phyloP scores from a whole-genome alignment of 2,888 invertebrate genomes.

The Bombylius discolor region DNA sequence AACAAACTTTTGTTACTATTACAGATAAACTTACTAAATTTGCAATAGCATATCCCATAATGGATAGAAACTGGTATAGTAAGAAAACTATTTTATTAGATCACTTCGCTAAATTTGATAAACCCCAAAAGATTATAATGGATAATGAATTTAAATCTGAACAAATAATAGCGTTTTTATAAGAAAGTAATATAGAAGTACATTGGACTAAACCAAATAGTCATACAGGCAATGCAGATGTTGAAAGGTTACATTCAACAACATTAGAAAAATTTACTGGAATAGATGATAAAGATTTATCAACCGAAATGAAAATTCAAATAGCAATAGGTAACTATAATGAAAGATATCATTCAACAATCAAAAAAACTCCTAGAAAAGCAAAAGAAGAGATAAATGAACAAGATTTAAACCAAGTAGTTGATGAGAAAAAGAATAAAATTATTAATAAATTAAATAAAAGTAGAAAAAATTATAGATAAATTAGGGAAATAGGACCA shows the following conservation, averaged over 20 bases:
- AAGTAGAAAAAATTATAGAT: constrained; percentile 1
- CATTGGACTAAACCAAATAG: constrained; percentile 7
- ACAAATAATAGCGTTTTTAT: constrained; percentile 2
- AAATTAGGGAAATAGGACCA: constrained; percentile 5
- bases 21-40: too few species aligned
- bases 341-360: constrained; percentile 13
- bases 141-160: constrained; percentile 7
- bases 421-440: constrained; percentile 6
- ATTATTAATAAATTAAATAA: constrained; percentile 1
- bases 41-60: constrained; percentile 2
- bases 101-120: constrained; percentile 5
- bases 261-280: constrained; percentile 10
- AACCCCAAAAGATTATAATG: constrained; percentile 2
- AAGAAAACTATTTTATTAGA: not conserved
- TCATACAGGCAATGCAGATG: too few species aligned
- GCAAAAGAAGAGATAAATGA: constrained; percentile 6
- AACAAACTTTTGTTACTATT: constrained; percentile 4
- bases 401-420: constrained; percentile 7
- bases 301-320: too few species aligned
- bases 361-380: constrained; percentile 11
- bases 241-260: constrained; percentile 13
- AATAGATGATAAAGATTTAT: not conserved
- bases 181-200: constrained; percentile 2
- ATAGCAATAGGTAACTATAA: constrained; percentile 13
- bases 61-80: constrained; percentile 1